Base-by-base conservation (phyloP, 1,140 invertebrate genomes). In the Harpegnathos saltator region DNA sequence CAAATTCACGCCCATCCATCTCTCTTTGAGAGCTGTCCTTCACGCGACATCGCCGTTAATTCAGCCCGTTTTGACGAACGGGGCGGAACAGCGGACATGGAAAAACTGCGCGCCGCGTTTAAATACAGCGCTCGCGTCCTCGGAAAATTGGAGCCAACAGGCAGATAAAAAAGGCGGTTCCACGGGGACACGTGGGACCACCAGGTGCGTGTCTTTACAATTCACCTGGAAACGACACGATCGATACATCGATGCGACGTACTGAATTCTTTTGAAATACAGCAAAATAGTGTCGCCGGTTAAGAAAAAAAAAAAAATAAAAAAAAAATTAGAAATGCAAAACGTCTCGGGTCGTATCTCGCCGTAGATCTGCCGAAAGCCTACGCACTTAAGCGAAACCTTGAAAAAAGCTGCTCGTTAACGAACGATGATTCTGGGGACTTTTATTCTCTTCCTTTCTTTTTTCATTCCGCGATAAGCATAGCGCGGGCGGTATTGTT, bases 11-110 rank as follows among this genome's bases (percentile, higher is more conserved):
- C 61, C 78, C 62, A 29, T 74, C 58, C 9, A 44, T 9, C 38
- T 44, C 38, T 33, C n/a, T 44, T 44, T 63, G 69, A 74, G 54
- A 74, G 69, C 78, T 82, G 69, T 82, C 78, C 26, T 61, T 44
- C 56, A 24, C 78, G 63, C 56, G n/a, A 82, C 65, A 74, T 72
- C 69, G 58, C 69, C 38, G 38, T 81, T 81, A 81, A 72, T 72
- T 81, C n/a, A 19, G 48, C 19, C n/a, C 33, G 59, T 58, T 69
- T 48, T 71, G 75, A 80, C 52, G 33, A 33, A 52, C 12, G 44
- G 48, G 12, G 44, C 11, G 33, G 44, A 48, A 80, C 11, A 29
- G 24, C 22, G n/a, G 19, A 29, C 12, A 1, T 3, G 59, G 29
- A 56, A 48, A 80, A 12, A 56, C 22, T 24, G 22, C 33, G 17